These are phyloP conservation scores for Limosa lapponica DNA, from an alignment of 2,797 vertebrate genomes.

Conservation along the genomic window DNA sequence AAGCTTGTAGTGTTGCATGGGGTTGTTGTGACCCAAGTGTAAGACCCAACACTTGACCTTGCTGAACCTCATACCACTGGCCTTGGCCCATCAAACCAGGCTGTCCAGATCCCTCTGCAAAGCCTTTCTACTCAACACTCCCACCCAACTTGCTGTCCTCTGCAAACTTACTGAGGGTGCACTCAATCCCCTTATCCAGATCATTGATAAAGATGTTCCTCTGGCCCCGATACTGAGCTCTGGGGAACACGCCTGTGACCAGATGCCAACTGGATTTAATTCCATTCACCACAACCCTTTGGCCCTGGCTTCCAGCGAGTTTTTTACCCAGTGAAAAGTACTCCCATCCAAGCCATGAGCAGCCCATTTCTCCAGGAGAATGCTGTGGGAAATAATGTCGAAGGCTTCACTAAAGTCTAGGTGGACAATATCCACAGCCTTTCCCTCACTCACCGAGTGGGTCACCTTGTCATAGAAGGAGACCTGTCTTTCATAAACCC, in stretches of 20 bases:
- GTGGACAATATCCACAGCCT: neutral
- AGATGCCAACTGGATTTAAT: neutral
- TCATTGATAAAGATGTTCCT: neutral
- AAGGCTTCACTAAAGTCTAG: neutral
- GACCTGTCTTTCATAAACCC: neutral
- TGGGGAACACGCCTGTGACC: neutral
- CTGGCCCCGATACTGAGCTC: neutral
- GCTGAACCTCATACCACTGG: accelerated
- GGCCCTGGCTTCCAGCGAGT: accelerated
- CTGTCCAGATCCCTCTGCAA: neutral
- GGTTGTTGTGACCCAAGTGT: neutral
- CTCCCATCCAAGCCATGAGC: accelerated
- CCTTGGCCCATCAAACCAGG: neutral
- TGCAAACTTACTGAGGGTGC: neutral
- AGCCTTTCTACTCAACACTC: neutral
- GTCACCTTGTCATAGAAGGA: neutral
- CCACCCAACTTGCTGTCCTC: accelerated
- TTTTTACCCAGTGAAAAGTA: neutral
- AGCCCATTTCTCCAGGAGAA: neutral
- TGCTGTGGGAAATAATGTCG: neutral
- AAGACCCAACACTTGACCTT: neutral
- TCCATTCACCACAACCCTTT: neutral
- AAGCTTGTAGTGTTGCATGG: accelerated
- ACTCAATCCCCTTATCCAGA: accelerated
- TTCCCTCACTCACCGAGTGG: neutral